Percentiles rank a stretch among this genome's conserved stretches.
phyloP scores from a whole-genome alignment of 2,113 vertebrate species.

The Anas platyrhynchos region DNA sequence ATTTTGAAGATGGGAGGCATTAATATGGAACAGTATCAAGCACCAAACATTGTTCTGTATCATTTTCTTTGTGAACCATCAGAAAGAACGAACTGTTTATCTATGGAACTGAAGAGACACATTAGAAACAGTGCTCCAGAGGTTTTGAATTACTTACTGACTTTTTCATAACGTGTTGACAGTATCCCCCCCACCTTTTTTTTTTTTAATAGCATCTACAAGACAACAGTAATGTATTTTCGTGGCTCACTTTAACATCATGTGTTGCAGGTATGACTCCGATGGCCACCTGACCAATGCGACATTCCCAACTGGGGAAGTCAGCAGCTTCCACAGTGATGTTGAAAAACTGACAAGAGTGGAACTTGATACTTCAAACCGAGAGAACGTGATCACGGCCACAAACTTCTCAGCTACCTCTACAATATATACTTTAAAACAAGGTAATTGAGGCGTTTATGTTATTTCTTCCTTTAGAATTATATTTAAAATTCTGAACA shows the following conservation, averaged over 20 bases:
- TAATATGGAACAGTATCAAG: background rate
- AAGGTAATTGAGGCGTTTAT: constrained; percentile 81
- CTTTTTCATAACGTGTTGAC: constrained; percentile 17
- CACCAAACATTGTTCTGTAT: background rate
- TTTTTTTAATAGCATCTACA: background rate
- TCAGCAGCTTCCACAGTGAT: constrained; percentile 92
- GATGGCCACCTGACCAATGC: constrained; percentile 93
- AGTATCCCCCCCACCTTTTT: background rate
- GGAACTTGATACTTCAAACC: constrained; percentile 89
- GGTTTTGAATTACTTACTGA: constrained; percentile 21
- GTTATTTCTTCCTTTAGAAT: background rate
- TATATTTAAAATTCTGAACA: background rate
- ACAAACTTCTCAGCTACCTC: constrained; percentile 94
- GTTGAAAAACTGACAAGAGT: constrained; percentile 90
- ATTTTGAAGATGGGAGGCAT: background rate
- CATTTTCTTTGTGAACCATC: background rate
- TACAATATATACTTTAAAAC: constrained; percentile 92
- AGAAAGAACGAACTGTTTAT: background rate
- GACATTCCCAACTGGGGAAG: constrained; percentile 92
- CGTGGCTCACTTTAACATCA: background rate
- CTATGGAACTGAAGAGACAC: background rate
- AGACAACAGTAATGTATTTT: background rate
- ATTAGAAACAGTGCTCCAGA: background rate
- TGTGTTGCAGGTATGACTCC: constrained; percentile 85
- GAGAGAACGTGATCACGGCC: constrained; percentile 90